Base-by-base conservation (phyloP, 1,140 invertebrate genomes). In the Lasioglossum baleicum region DNA sequence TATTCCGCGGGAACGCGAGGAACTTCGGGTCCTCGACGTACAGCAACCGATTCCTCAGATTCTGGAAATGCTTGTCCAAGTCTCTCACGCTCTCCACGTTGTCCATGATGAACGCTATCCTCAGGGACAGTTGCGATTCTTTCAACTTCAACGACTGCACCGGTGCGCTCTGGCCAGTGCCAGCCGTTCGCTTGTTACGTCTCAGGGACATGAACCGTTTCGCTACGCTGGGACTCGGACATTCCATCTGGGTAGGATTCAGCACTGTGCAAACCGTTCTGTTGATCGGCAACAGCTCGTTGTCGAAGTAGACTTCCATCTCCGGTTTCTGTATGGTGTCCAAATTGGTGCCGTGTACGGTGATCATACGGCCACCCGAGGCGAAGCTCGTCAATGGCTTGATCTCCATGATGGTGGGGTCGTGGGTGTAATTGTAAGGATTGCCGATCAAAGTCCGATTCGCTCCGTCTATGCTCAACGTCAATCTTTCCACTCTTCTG, bases 31-130 rank as follows among this genome's bases (percentile, higher is more conserved):
- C 98, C 72, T 97, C 96, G 20, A 98, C 96, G 92, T 99, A 99
- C 0, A 97, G 93, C 88, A 99, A 94, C 53, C 96, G 96, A 69
- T 96, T 96, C 35, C 96, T 93, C 8, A 98, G 93, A 83, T 95
- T 96, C 78, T 96, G 96, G 88, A 97, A 97, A 91, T 97, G 96
- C 91, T 98, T 97, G 79, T 97, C 96, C 65, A 99, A 94, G 91
- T 99, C 97, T 76, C 95, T 94, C 53, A 99, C 97, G 4, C 95
- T 95, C 87, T 97, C 95, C 0, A 99, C 98, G 91, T 97, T 97
- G 88, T 99, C 99, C 98, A 99, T 99, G 7, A 97, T 94, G 92
- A 99, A 99, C 20, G 97, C 98, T 75, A 99, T 95, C 91, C 95
- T 95, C 76, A 96, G 92, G 60, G 94, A 94, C 60, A 96, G 90